phyloP scores from a whole-genome alignment of 2,113 vertebrate genomes.

The Bubo bubo region DNA sequence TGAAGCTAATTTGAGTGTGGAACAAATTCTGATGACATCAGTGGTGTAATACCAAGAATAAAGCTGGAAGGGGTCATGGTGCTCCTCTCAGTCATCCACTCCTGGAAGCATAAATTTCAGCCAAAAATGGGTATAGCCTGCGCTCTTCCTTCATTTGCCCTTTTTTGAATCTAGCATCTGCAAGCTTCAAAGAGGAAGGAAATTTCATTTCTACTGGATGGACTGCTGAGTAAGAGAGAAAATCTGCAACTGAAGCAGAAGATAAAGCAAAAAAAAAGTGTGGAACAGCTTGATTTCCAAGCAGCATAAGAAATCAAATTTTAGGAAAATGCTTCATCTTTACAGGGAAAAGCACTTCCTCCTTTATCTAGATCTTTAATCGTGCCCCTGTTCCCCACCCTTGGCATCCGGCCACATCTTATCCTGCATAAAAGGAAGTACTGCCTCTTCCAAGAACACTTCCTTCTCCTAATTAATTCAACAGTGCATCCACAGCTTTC shows the following conservation, averaged over 20 bases:
- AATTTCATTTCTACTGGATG: constrained; percentile 25
- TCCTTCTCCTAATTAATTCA: constrained; percentile 68
- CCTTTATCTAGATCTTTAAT: neutral
- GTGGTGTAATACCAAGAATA: neutral
- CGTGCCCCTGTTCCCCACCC: neutral
- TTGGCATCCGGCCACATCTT: constrained; percentile 12
- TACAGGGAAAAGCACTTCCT: constrained; percentile 11
- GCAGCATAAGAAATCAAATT: neutral
- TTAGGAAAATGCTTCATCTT: constrained; percentile 30
- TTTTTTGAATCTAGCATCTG: constrained; percentile 6
- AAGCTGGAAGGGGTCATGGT: neutral
- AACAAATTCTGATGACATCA: neutral
- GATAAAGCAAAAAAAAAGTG: neutral
- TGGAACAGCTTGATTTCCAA: constrained; percentile 13
- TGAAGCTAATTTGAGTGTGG: neutral
- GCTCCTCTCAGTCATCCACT: fast-evolving
- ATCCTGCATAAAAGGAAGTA: constrained; percentile 63
- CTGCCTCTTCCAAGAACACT: constrained; percentile 70
- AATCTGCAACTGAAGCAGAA: constrained; percentile 53
- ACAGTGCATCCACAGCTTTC: constrained; percentile 19
- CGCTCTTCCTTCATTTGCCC: neutral
- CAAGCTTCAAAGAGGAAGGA: constrained; percentile 52
- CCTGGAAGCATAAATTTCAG: neutral
- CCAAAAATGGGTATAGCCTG: neutral
- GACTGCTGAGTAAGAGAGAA: constrained; percentile 40